Base-by-base conservation (phyloP, 53 echinoderm and acorn worm species). In the Astropecten irregularis region DNA sequence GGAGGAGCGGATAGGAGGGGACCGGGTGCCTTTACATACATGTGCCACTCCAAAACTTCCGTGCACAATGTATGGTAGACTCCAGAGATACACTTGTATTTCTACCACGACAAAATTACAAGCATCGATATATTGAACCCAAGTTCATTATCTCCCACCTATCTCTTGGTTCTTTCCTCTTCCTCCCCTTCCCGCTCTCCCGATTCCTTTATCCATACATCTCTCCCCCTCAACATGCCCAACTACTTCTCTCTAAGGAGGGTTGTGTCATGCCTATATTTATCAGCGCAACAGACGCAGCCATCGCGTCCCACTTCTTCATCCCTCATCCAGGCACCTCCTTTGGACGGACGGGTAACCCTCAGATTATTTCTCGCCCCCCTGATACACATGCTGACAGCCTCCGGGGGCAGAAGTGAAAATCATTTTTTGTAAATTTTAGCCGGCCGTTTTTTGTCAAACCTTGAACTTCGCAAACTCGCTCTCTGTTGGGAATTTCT, bases 221-320 rank as follows among this genome's bases (percentile, higher is more conserved):
- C n/a, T n/a, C n/a, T n/a, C n/a, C n/a, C n/a, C n/a, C n/a, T n/a
- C n/a, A n/a, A n/a, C n/a, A n/a, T n/a, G n/a, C n/a, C n/a, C n/a
- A n/a, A n/a, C n/a, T n/a, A n/a, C n/a, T n/a, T n/a, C n/a, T n/a
- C n/a, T n/a, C n/a, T n/a, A n/a, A n/a, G n/a, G n/a, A n/a, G 15
- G 15, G 18, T 64, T 64, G 64, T 36, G 64, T 64, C 64, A 64
- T 64, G 35, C 64, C 64, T 64, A 64, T 29, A 64, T 37, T n/a
- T 36, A 36, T 36, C 31, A 9, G 28, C 3, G 16, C 42, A 42
- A 42, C 6, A 42, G 42, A 4, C 18, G 35, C 38, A 37, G 16
- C n/a, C 11, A 20, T 64, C 35, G 19, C 64, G 14, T 64, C 64
- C 38, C 20, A 9, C 60, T 4, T 15, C 2, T 64, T 37, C 5